Conservation (phyloP, 2,113 vertebrate species). For the Brienomyrus longianalis region DNA sequence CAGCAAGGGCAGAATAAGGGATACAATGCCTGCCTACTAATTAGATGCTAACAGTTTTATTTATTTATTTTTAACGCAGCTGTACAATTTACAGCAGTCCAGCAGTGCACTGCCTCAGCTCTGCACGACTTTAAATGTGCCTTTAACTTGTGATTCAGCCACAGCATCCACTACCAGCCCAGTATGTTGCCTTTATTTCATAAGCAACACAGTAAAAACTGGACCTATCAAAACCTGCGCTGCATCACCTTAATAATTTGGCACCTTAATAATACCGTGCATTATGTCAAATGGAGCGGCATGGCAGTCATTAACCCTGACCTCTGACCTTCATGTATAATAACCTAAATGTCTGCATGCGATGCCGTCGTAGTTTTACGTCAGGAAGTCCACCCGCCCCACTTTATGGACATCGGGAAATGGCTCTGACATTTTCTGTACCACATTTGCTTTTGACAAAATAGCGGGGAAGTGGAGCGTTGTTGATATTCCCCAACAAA, state of each 20-base stretch:
- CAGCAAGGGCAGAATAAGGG: constrained; percentile 32
- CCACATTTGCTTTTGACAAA: constrained; percentile 60
- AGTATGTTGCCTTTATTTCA: not conserved
- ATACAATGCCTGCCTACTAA: constrained; percentile 34
- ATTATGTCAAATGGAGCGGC: constrained; percentile 45
- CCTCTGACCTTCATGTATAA: constrained; percentile 57
- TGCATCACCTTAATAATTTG: not conserved
- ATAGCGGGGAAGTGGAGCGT: constrained; percentile 44
- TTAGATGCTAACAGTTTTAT: constrained; percentile 37
- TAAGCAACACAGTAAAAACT: not conserved
- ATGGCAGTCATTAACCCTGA: constrained; percentile 37
- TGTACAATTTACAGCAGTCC: not conserved
- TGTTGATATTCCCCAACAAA: constrained; percentile 35
- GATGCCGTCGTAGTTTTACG: constrained; percentile 48
- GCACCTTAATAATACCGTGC: not conserved
- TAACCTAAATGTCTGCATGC: constrained; percentile 47
- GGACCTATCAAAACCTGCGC: not conserved
- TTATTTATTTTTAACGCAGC: constrained; percentile 38
- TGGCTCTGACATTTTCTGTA: constrained; percentile 50
- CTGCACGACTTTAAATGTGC: not conserved
- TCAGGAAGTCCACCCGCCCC: constrained; percentile 42
- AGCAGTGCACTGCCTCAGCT: not conserved
- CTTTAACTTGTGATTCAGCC: not conserved
- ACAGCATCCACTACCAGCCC: not conserved
- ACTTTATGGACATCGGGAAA: constrained; percentile 45